These are phyloP conservation scores for Acleris emargana DNA, from an alignment of 2,888 invertebrate genomes.

Conservation along the genomic window DNA sequence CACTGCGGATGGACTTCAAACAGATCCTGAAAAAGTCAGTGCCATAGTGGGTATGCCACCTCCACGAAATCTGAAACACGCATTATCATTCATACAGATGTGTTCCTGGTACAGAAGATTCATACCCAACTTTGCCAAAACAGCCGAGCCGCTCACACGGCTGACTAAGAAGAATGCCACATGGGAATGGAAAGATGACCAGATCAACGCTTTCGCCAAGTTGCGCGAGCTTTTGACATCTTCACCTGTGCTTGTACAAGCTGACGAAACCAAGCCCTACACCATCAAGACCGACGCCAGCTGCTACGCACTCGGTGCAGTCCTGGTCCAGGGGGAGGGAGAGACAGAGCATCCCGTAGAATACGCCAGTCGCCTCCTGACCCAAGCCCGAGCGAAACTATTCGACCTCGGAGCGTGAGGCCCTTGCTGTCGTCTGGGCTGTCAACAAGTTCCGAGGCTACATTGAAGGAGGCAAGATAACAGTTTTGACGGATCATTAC, in stretches of 20 bases:
- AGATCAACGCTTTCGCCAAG: conserved; percentile 40
- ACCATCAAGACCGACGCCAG: conserved; percentile 40
- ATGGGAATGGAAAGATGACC: conserved; percentile 44
- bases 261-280: conserved; percentile 32
- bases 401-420: conserved; percentile 55
- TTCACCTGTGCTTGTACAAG: conserved; percentile 14
- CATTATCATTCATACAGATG: conserved; percentile 15
- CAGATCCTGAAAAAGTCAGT: conserved; percentile 32
- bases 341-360: conserved; percentile 38
- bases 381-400: conserved; percentile 52
- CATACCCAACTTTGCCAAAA: conserved; percentile 41
- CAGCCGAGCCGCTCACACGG: conserved; percentile 42
- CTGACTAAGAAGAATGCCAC: conserved; percentile 44
- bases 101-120: conserved; percentile 43
- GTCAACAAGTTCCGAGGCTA: conserved; percentile 10
- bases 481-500: conserved; percentile 33
- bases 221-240: conserved; percentile 36
- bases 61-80: conserved; percentile 35
- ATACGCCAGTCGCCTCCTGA: conserved; percentile 37
- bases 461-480: conserved; percentile 24
- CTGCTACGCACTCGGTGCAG: conserved; percentile 36
- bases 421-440: not conserved
- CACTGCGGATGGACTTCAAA: conserved; percentile 28
- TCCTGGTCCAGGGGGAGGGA: conserved; percentile 34
- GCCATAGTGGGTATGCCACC: conserved; percentile 30